These are phyloP conservation scores for Pollenia labialis DNA, from an alignment of 2,888 invertebrate species.

Conservation along the genomic window DNA sequence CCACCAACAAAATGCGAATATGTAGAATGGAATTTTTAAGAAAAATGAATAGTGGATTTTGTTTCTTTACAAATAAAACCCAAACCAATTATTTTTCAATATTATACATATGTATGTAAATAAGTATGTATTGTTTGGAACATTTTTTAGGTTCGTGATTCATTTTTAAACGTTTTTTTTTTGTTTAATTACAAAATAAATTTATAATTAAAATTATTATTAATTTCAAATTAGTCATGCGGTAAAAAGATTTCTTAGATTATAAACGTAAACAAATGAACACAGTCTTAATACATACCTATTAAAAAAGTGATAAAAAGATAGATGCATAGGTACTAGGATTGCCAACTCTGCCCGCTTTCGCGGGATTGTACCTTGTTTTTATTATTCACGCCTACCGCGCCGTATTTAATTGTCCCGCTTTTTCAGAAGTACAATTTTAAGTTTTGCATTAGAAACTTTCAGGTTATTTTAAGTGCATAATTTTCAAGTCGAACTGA, in stretches of 20 bases:
- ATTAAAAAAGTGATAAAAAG: background rate
- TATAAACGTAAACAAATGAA: background rate
- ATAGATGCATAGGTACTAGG: too few relatives aligned
- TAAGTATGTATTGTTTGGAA: background rate
- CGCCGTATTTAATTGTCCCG: background rate
- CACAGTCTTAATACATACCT: background rate
- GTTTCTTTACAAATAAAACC: background rate
- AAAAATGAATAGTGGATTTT: slow-evolving; percentile 60
- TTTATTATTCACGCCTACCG: background rate
- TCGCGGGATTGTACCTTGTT: background rate
- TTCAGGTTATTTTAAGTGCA: too few relatives aligned
- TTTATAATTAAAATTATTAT: slow-evolving; percentile 9
- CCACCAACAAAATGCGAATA: background rate
- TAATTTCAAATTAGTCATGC: slow-evolving; percentile 35
- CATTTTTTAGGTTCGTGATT: slow-evolving; percentile 18
- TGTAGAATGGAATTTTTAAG: background rate
- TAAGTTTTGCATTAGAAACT: too few relatives aligned
- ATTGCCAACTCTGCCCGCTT: too few relatives aligned
- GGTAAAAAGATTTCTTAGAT: slow-evolving; percentile 14
- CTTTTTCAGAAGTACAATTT: too few relatives aligned
- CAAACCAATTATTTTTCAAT: background rate
- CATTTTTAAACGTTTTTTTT: slow-evolving; percentile 14
- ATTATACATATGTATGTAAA: too few relatives aligned
- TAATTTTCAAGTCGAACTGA: too few relatives aligned
- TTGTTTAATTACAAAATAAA: background rate